These are phyloP conservation scores for Lutjanus argentimaculatus DNA, from an alignment of 2,797 vertebrate species.

Conservation along the genomic window DNA sequence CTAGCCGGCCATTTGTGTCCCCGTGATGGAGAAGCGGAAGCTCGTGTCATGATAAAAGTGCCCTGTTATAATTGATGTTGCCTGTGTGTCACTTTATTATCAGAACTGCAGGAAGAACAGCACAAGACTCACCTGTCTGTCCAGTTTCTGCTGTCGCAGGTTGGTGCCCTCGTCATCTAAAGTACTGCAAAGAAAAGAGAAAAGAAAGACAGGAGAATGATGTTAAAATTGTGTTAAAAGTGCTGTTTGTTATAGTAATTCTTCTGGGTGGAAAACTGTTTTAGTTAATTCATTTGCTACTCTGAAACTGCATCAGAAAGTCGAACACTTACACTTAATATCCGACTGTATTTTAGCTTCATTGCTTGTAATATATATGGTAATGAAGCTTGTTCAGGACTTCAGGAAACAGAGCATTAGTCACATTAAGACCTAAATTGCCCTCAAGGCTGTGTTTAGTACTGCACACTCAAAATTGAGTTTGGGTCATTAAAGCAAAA, in stretches of 20 bases:
- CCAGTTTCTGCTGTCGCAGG: conserved; percentile 98
- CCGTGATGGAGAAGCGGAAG: conserved; percentile 23
- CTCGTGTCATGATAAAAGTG: conserved; percentile 34
- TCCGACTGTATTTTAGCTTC: conserved; percentile 8
- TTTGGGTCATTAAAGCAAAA: conserved; percentile 1
- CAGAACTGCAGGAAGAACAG: conserved; percentile 4
- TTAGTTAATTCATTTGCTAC: conserved; percentile 1
- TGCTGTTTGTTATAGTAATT: not conserved
- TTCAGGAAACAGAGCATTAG: not conserved
- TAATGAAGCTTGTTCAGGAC: conserved; percentile 14
- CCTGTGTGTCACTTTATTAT: conserved; percentile 11
- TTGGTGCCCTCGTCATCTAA: conserved; percentile 98
- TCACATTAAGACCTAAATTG: conserved; percentile 14
- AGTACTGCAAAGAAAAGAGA: conserved; percentile 86
- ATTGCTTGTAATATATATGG: conserved; percentile 3
- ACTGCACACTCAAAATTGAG: not conserved
- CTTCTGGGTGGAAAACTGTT: not conserved
- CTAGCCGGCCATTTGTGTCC: conserved; percentile 17
- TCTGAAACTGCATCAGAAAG: conserved; percentile 6
- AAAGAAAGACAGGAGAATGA: conserved; percentile 13
- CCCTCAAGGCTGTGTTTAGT: not conserved
- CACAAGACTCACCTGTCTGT: conserved; percentile 91
- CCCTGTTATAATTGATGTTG: conserved; percentile 28
- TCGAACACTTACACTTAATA: not conserved
- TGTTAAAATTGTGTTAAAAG: not conserved